Base-by-base conservation (phyloP, 1,140 invertebrate genomes). In the Lysiphlebus fabarum region DNA sequence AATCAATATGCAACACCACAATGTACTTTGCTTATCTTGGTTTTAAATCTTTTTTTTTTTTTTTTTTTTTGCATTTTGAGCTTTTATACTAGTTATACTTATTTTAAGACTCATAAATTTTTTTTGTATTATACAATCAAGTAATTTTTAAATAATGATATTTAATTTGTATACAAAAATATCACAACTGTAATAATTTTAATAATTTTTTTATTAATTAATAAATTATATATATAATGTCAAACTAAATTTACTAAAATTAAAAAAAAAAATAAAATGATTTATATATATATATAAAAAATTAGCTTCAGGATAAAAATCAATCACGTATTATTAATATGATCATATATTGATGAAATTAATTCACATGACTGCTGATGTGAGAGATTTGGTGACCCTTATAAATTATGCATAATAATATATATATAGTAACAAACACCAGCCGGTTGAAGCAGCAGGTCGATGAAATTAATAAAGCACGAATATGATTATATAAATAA, bases 391-490 rank as follows among this genome's bases (percentile, higher is more conserved):
- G 10, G 26, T 37, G 36, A 7, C 7, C 41, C 17, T 7, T 49
- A 26, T 12, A 26, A 42, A 34, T n/a, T 38, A 61, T 40, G 57
- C 37, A 49, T 9, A n/a, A n/a, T n/a, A n/a, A n/a, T n/a, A n/a
- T n/a, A 26, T 4, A 26, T 26, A 26, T 26, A 26, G 17, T 26
- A 26, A 26, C 17, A 26, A 26, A 26, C 17, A 26, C 17, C 17
- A 26, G 17, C 17, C 17, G 17, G 17, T 26, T 26, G 17, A 26
- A 26, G 17, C 17, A 26, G 17, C 17, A 26, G 17, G 17, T 26
- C 69, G 72, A 75, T 75, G 71, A 71, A 78, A 79, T 79, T 79
- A 78, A 79, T 79, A 79, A 78, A 75, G 74, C 74, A 70, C 68
- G 67, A 62, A 65, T 60, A 66, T 26, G 17, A 26, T 62, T 61